phyloP scores from a whole-genome alignment of 2,113 vertebrate genomes.

The Amphiprion percula region DNA sequence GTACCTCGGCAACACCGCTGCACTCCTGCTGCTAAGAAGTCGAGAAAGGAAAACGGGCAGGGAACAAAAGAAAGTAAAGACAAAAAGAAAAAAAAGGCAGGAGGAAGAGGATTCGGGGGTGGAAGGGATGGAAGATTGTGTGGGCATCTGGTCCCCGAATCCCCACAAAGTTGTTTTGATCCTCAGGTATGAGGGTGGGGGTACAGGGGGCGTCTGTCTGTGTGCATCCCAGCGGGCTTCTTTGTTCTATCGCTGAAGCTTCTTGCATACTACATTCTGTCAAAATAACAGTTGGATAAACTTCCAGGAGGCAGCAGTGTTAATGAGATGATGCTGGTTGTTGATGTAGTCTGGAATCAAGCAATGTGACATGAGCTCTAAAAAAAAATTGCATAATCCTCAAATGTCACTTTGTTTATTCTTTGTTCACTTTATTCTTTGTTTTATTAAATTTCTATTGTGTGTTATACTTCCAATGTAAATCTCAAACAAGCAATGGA shows the following conservation, averaged over 20 bases:
- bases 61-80: neutral
- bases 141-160: slow-evolving; percentile 21
- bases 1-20: slow-evolving; percentile 37
- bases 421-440: neutral
- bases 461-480: neutral
- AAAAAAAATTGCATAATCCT: neutral
- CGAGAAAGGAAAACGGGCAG: slow-evolving; percentile 17
- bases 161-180: slow-evolving; percentile 45
- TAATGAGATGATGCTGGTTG: neutral
- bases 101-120: neutral
- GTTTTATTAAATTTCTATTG: too few relatives aligned
- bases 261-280: slow-evolving; percentile 13
- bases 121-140: neutral
- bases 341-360: too few relatives aligned
- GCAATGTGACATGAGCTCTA: too few relatives aligned
- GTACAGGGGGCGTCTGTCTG: neutral
- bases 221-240: neutral
- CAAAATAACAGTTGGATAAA: neutral
- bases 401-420: neutral
- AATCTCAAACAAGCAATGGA: too few relatives aligned
- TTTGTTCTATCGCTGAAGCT: neutral
- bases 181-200: slow-evolving; percentile 12
- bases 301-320: neutral
- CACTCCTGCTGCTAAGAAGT: slow-evolving; percentile 34
- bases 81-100: neutral